phyloP scores from a whole-genome alignment of 2,888 invertebrate genomes.

The Diloba caeruleocephala region DNA sequence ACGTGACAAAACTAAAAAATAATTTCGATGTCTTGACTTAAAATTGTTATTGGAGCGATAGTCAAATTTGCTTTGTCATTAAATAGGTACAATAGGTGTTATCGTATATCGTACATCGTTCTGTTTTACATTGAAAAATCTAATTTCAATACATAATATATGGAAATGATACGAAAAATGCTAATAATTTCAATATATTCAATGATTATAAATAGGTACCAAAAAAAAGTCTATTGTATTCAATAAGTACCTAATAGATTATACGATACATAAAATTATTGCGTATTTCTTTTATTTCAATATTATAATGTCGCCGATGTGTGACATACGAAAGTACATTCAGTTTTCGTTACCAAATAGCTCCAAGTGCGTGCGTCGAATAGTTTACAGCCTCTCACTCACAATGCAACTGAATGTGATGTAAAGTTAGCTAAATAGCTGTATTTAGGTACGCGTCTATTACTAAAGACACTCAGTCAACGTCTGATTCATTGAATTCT shows the following conservation, averaged over 20 bases:
- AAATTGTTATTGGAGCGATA: conserved; percentile 1
- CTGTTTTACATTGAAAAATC: conserved; percentile 15
- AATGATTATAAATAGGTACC: conserved; percentile 7
- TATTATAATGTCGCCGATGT: conserved; percentile 9
- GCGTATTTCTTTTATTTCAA: conserved; percentile 24
- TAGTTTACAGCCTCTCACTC: conserved; percentile 18
- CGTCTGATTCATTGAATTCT: background rate
- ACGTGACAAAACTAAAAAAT: background rate
- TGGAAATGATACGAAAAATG: conserved; percentile 24
- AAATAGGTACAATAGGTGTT: background rate
- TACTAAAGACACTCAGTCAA: background rate
- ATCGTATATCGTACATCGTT: background rate
- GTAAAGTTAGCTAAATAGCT: conserved; percentile 5
- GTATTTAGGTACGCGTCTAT: background rate
- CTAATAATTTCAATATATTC: conserved; percentile 10
- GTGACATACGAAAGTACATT: conserved; percentile 20
- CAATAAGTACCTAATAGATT: too few species aligned
- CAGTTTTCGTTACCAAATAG: conserved; percentile 29
- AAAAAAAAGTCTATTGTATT: conserved; percentile 27
- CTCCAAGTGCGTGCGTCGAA: conserved; percentile 31
- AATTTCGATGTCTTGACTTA: background rate
- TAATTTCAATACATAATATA: conserved; percentile 21
- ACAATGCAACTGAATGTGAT: conserved; percentile 4
- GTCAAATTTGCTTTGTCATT: conserved; percentile 21
- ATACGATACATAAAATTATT: too few species aligned